Evolutionary conservation across 2,113 vertebrate species (phyloP).

Genomic region (Fregetta grallaria): DNA sequence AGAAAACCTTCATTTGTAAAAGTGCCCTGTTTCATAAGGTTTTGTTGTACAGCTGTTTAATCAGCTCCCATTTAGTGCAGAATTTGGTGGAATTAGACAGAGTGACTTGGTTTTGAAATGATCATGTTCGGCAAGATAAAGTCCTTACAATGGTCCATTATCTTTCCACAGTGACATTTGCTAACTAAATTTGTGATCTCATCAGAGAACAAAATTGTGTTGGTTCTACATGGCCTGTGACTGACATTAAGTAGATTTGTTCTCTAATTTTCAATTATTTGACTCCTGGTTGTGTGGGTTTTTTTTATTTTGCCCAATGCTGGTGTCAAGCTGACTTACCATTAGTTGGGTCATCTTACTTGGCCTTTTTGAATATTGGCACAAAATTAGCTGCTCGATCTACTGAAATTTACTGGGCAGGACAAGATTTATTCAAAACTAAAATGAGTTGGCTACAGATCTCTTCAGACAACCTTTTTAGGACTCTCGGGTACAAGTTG

Average conservation of each 20-base stretch:
- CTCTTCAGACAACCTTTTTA: constrained; percentile 22
- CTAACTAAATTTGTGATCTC: not conserved
- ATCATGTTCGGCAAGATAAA: not conserved
- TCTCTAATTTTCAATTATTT: not conserved
- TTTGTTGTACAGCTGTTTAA: not conserved
- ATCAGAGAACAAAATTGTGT: not conserved
- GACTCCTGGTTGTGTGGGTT: not conserved
- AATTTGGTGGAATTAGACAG: not conserved
- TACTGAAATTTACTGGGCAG: not conserved
- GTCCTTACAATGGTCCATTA: not conserved
- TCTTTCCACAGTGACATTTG: not conserved
- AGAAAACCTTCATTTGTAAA: not conserved
- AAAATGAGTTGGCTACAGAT: not conserved
- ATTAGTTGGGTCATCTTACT: not conserved
- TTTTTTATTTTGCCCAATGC: not conserved
- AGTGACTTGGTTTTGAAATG: not conserved
- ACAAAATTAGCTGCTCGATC: not conserved
- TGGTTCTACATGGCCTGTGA: not conserved
- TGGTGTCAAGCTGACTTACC: not conserved
- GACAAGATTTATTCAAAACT: constrained; percentile 3
- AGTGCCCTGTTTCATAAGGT: not conserved
- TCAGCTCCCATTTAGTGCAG: not conserved
- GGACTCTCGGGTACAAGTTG: not conserved
- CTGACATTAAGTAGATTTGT: not conserved
- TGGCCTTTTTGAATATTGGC: not conserved